Conservation (phyloP, 2,797 vertebrate species). For the Poliocrania exsul region DNA sequence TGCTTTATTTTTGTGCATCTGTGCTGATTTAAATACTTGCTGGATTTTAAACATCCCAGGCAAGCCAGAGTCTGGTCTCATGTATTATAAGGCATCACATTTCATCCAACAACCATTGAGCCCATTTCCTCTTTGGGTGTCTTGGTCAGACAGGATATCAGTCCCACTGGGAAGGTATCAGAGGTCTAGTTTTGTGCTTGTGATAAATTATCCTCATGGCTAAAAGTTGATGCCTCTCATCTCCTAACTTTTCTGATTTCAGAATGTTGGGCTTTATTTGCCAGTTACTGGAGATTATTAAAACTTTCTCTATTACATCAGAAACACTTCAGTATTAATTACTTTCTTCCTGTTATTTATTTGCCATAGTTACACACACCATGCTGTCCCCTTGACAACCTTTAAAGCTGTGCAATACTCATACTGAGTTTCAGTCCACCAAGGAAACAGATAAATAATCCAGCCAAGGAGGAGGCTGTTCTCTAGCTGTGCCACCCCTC, state of each 20-base stretch:
- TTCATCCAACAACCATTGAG: neutral
- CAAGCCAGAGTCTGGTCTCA: neutral
- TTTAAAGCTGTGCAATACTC: neutral
- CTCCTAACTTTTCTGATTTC: neutral
- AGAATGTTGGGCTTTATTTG: neutral
- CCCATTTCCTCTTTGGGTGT: neutral
- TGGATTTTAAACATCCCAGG: neutral
- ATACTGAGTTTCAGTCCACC: neutral
- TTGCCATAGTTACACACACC: neutral
- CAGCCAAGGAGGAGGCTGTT: neutral
- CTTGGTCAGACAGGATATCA: neutral
- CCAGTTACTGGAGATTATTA: neutral
- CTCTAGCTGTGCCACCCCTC: neutral
- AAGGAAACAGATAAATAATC: neutral
- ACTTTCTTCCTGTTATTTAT: neutral
- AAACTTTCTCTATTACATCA: neutral
- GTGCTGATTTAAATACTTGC: neutral
- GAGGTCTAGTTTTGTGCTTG: neutral
- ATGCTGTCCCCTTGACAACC: neutral
- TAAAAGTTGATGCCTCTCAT: neutral
- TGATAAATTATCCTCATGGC: neutral
- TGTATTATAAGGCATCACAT: neutral
- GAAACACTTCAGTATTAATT: neutral
- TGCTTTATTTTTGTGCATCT: neutral
- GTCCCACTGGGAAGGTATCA: neutral